Evolutionary conservation across 2,113 vertebrate species (phyloP).

Genomic region (Cryptotis parvus): DNA sequence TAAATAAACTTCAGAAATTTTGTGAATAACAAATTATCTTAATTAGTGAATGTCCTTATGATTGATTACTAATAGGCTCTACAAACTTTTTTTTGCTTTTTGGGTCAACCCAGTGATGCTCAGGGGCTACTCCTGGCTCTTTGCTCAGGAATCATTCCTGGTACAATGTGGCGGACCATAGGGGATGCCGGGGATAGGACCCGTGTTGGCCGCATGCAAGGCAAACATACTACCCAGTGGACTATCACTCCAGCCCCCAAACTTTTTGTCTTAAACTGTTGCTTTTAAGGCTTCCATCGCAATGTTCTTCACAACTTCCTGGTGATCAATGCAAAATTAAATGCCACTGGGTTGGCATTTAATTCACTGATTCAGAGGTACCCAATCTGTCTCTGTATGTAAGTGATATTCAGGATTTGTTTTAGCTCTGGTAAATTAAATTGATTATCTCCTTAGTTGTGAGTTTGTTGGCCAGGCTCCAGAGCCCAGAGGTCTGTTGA

Average conservation of each 20-base stretch:
- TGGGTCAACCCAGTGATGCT: no score
- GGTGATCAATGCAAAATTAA: background rate
- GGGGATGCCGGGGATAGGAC: no score
- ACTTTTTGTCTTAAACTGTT: background rate
- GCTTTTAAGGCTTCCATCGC: no score
- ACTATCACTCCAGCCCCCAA: no score
- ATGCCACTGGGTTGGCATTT: background rate
- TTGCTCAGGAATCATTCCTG: no score
- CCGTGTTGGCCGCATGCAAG: no score
- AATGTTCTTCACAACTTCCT: background rate
- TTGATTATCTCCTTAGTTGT: background rate
- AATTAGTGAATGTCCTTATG: background rate
- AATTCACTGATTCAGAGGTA: background rate
- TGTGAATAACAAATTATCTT: background rate
- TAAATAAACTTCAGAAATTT: background rate
- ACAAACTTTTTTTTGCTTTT: no score
- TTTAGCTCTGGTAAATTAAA: background rate
- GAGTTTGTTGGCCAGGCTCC: background rate
- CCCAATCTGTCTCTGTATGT: no score
- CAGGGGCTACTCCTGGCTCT: no score
- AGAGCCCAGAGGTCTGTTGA: background rate
- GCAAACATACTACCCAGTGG: no score
- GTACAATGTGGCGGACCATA: no score
- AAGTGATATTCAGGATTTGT: no score
- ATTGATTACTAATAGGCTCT: background rate